Base-by-base conservation (phyloP, 2,888 invertebrate species). In the Pyrocoelia pectoralis region DNA sequence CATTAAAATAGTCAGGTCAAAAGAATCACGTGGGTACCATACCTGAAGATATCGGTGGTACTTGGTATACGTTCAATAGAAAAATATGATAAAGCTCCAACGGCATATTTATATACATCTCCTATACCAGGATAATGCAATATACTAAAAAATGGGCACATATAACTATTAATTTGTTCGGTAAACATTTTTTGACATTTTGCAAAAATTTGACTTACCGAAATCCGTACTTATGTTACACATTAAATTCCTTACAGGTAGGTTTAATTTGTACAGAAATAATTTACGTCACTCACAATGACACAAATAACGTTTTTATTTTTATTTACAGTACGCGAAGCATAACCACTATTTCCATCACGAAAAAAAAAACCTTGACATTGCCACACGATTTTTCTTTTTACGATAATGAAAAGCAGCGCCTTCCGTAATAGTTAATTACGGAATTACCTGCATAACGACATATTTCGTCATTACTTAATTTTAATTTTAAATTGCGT, bases 101-200 rank as follows among this genome's bases (percentile, higher is more conserved):
- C 13, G 13, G 50, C 33, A 15, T 51, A 55, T 38, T 48, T 57
- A 24, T 57, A 59, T 40, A 67, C 40, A 18, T 69, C 69, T n/a
- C 56, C 56, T 8, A 72, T 28, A 38, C 69, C 68, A 40, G 70
- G 70, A 63, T 65, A 70, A 65, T 68, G 68, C 61, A 71, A 68
- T 8, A 68, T 46, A 56, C 67, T 71, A 57, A 69, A 68, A 56
- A 69, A 71, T 12, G 72, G 72, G 18, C 70, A 24, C 72, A 71
- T 71, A 55, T 52, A 67, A 12, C 52, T 56, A 64, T 66, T 68
- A 60, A 68, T 68, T 65, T 66, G 67, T 64, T 62, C 65, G 33
- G 40, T 12, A 13, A 50, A 56, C 43, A 56, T 56, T n/a, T 28
- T 50, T 14, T 43, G 17, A 51, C 61, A 51, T 50, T 40, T 15